phyloP scores from a whole-genome alignment of 1,140 invertebrate species.

The Apis florea region DNA sequence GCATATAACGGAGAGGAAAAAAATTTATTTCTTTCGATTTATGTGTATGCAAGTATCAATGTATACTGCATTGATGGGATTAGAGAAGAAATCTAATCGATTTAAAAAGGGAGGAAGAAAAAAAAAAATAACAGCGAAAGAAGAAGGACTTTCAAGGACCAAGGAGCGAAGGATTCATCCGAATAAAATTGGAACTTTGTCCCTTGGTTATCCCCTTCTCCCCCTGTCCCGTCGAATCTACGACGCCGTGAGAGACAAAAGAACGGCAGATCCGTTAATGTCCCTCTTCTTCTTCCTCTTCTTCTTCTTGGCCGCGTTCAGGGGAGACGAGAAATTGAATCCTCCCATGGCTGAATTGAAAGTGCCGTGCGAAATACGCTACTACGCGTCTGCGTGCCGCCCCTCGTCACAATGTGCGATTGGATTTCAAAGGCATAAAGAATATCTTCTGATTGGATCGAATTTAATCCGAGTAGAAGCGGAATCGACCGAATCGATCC shows the following conservation, averaged over 20 bases:
- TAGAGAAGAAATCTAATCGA: background rate
- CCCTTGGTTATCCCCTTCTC: background rate
- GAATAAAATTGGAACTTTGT: constrained; percentile 52
- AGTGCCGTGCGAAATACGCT: constrained; percentile 43
- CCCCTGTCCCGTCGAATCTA: constrained; percentile 9
- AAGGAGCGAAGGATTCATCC: constrained; percentile 20
- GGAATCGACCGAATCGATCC: constrained; percentile 7
- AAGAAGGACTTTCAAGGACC: background rate
- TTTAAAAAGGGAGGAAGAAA: background rate
- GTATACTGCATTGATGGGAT: too few species aligned
- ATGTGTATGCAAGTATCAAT: too few species aligned
- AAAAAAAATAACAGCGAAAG: background rate
- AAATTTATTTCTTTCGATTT: too few species aligned
- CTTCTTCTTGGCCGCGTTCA: constrained; percentile 2
- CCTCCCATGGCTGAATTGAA: constrained; percentile 28
- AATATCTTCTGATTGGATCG: constrained; percentile 48
- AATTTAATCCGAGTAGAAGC: constrained; percentile 41
- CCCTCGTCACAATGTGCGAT: constrained; percentile 21
- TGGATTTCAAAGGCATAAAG: constrained; percentile 48
- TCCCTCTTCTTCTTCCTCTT: constrained; percentile 26
- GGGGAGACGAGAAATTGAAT: constrained; percentile 47
- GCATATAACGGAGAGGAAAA: too few species aligned
- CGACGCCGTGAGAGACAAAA: constrained; percentile 36
- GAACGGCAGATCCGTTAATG: constrained; percentile 33
- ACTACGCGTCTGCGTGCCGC: constrained; percentile 26